Evolutionary conservation across 2,113 vertebrate species (phyloP), one percentile per base, ranked within the genome.

Genomic region (Empidonax alnorum): DNA sequence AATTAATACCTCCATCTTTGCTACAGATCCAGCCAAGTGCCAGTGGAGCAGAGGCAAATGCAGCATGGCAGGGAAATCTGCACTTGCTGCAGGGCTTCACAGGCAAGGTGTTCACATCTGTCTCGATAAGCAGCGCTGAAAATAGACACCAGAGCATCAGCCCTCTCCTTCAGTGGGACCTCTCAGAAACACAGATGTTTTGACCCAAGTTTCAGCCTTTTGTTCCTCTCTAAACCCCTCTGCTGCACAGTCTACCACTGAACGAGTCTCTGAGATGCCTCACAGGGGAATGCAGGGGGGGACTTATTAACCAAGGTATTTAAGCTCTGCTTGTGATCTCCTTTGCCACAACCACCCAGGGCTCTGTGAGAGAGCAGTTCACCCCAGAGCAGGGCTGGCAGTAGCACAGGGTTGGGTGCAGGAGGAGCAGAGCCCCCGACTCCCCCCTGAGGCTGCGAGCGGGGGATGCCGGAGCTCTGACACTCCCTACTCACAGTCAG

Each of bases 241-340:
- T 35, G 75, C 67, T 55, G 80, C 73, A 20, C 2, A 11, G n/a
- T 1, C 31, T 12, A 6, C 15, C 28, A 9, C 19, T 18, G 68
- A 46, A 46, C 0, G 35, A 33, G 72, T 25, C 25, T 58, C 78
- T 18, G 71, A 58, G 69, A 8, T 9, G 19, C 61, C 65, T 63
- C 17, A 7, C 2, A 13, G 44, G 30, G 47, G 27, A 33, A 25
- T 0, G 17, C 1, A 6, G 1, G 23, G 52, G 22, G 16, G 22
- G 9, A 37, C 4, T 52, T 3, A 25, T 4, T 3, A 22, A 37
- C 37, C 21, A 2, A 17, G 22, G 18, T 12, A 12, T 30, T 27
- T 28, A 30, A 30, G 42, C 30, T 72, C 73, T 90, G 83, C 50
- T 35, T 41, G 23, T 10, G 49, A 62, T 24, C 14, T 14, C 6